Evolutionary conservation across 1,140 invertebrate species (phyloP).

Genomic region (Neodiprion virginianus): DNA sequence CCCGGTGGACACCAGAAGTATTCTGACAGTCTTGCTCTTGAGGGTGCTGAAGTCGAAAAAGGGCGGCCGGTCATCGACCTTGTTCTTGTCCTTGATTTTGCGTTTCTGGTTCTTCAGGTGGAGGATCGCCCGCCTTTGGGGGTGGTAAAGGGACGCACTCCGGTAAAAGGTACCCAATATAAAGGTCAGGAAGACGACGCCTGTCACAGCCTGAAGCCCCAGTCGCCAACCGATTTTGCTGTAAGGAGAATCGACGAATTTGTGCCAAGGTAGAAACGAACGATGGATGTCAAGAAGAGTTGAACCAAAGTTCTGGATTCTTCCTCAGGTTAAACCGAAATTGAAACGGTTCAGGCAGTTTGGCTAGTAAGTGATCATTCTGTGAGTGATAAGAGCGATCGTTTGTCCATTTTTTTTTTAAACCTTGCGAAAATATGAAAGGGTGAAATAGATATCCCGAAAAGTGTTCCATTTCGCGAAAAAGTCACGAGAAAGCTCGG

Average conservation of each 20-base stretch:
- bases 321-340: too few species aligned
- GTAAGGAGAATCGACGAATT: constrained; percentile 39
- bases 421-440: too few species aligned
- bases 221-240: constrained; percentile 89
- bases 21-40: constrained; percentile 82
- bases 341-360: too few species aligned
- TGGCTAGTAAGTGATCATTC: too few species aligned
- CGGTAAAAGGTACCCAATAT: constrained; percentile 89
- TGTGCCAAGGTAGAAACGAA: too few species aligned
- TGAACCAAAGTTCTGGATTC: too few species aligned
- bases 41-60: constrained; percentile 88
- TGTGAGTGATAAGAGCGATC: too few species aligned
- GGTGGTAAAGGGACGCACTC: constrained; percentile 89
- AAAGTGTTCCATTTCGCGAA: too few species aligned
- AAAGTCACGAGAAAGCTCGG: too few species aligned
- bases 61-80: constrained; percentile 77
- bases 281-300: too few species aligned
- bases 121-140: constrained; percentile 85
- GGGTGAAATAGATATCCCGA: too few species aligned
- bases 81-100: constrained; percentile 80
- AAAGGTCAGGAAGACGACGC: constrained; percentile 83
- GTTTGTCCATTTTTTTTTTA: too few species aligned
- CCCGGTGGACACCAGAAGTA: constrained; percentile 80
- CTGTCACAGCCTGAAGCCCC: constrained; percentile 86
- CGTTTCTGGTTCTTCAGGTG: constrained; percentile 91